phyloP scores from a whole-genome alignment of 2,113 vertebrate species.

The Gasterosteus aculeatus region DNA sequence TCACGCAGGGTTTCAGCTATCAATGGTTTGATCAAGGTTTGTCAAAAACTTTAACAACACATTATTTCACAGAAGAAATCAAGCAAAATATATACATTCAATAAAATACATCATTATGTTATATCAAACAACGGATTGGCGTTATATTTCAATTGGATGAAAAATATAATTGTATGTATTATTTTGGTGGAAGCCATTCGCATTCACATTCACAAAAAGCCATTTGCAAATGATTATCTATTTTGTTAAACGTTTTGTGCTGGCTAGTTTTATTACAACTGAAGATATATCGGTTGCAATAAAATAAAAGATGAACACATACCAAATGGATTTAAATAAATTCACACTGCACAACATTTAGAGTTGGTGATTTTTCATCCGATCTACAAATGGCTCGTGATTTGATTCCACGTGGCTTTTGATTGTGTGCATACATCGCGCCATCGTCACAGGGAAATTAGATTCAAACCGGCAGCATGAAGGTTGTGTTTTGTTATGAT shows the following conservation, averaged over 20 bases:
- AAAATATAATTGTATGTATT: neutral
- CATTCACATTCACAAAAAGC: neutral
- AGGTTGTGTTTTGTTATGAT: constrained; percentile 49
- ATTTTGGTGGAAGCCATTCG: neutral
- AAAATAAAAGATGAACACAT: neutral
- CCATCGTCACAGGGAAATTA: neutral
- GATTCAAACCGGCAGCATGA: neutral
- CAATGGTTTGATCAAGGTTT: neutral
- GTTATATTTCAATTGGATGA: neutral
- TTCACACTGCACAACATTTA: neutral
- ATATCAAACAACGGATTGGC: neutral
- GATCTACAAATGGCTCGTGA: neutral
- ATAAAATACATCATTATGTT: neutral
- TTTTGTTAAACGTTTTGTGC: neutral
- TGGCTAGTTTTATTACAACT: neutral
- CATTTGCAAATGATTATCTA: neutral
- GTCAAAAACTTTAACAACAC: neutral
- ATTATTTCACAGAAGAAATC: neutral
- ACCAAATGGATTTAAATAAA: neutral
- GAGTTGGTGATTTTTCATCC: neutral
- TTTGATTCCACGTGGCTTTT: neutral
- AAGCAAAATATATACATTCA: neutral
- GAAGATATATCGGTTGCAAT: neutral
- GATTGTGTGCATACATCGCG: neutral
- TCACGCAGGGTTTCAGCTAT: neutral